Evolutionary conservation across 2,113 vertebrate genomes (phyloP).

Genomic region (Boulengerochromis microlepis): DNA sequence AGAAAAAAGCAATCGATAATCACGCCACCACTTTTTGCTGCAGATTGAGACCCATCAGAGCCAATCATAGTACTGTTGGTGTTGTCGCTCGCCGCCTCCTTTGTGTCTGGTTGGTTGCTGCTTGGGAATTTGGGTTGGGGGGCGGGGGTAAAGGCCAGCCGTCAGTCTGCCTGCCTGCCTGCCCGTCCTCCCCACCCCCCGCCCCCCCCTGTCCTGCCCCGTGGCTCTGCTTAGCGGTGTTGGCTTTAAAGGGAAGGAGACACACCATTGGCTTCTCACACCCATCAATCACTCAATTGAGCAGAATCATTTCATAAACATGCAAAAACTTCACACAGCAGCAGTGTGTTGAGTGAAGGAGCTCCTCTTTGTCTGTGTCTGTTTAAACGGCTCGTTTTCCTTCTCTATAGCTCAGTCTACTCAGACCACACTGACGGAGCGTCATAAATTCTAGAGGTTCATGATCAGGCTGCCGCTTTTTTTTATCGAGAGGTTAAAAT

Average conservation of each 20-base stretch:
- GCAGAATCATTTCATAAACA: neutral
- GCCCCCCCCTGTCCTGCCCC: neutral
- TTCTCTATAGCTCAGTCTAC: neutral
- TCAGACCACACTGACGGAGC: neutral
- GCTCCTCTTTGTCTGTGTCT: constrained; percentile 64
- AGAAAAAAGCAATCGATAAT: constrained; percentile 66
- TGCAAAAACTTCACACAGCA: neutral
- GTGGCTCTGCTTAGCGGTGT: constrained; percentile 59
- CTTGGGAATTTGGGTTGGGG: constrained; percentile 48
- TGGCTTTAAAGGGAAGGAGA: constrained; percentile 61
- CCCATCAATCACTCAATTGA: neutral
- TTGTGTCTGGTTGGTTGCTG: constrained; percentile 67
- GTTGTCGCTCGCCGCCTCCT: constrained; percentile 81
- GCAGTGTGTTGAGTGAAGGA: neutral
- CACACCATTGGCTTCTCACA: constrained; percentile 48
- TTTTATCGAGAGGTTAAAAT: neutral
- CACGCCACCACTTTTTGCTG: constrained; percentile 42
- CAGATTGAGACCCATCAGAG: constrained; percentile 58
- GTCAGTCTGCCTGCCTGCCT: neutral
- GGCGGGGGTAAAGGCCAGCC: constrained; percentile 16
- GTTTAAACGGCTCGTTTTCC: constrained; percentile 27
- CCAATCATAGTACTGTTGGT: constrained; percentile 92
- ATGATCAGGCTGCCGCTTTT: neutral
- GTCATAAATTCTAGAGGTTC: neutral
- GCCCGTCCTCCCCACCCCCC: neutral